These are phyloP conservation scores for Taurulus bubalis DNA, from an alignment of 2,113 vertebrate species.

Conservation along the genomic window DNA sequence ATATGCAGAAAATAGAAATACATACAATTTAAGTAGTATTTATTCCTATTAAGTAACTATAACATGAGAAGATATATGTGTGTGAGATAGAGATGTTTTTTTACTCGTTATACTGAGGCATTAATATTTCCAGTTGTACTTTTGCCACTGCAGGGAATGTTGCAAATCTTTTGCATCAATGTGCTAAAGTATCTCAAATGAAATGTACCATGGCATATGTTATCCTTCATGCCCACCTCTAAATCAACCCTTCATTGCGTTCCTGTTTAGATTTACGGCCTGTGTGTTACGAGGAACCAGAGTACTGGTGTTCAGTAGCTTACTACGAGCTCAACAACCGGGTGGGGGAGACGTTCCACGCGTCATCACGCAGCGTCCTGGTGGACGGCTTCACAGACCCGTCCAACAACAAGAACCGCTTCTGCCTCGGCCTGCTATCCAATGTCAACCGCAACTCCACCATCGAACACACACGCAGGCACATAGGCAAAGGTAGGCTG, in stretches of 20 bases:
- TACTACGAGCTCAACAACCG: conserved; percentile 99
- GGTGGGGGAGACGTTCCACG: conserved; percentile 97
- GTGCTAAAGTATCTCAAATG: background rate
- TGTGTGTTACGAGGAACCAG: conserved; percentile 96
- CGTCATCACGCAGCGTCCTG: conserved; percentile 92
- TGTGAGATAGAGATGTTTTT: background rate
- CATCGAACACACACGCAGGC: conserved; percentile 96
- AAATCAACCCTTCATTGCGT: background rate
- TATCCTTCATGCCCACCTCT: background rate
- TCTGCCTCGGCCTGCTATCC: conserved; percentile 96
- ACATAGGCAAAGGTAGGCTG: conserved; percentile 95
- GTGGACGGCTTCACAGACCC: conserved; percentile 99
- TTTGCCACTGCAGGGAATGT: background rate
- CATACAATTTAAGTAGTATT: background rate
- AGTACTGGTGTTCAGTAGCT: conserved; percentile 97
- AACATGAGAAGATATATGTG: background rate
- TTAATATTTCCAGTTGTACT: background rate
- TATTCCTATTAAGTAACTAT: background rate
- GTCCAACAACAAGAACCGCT: conserved; percentile 96
- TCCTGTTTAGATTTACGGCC: conserved; percentile 89
- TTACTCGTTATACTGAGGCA: background rate
- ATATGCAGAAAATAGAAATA: background rate
- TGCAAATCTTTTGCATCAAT: background rate
- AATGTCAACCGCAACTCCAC: conserved; percentile 99
- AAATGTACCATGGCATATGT: background rate